Base-by-base conservation (phyloP, 92 coral and sea anemone species). In the Meandrina meandrites region DNA sequence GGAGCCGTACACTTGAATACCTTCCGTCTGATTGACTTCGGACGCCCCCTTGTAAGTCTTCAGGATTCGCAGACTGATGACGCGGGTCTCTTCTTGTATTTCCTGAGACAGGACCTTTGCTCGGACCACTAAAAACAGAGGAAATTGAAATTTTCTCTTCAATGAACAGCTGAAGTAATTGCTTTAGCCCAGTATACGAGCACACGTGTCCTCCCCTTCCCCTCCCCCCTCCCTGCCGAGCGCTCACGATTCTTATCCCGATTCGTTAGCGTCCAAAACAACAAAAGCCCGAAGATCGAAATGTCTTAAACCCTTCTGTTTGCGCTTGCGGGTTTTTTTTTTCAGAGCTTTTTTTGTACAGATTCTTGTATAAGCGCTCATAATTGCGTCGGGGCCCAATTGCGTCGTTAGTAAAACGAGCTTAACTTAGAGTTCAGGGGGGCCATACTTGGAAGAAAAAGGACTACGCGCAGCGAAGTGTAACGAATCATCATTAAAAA, bases 41-140 rank as follows among this genome's bases (percentile, higher is more conserved):
- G 62, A 13, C 17, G 72, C 80, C 3, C 96, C 96, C 78, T 93
- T 93, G 81, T 74, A 93, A 13, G 88, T 90, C 64, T 93, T 93
- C 27, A 84, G 83, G 54, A 93, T 88, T 56, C 93, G 89, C 42
- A 93, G 51, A 17, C 89, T 71, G 86, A 78, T 91, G 7, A 89
- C 70, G 56, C 35, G n/a, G 54, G 75, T 11, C 13, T 24, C n/a
- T 14, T 40, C 67, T 54, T 54, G 56, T 22, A 84, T 42, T 36
- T 57, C 87, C 47, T 84, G 88, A 28, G 88, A 76, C 76, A 85
- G 76, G 2, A 85, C 76, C 22, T 85, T 85, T 70, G 88, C 83
- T 15, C 88, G 88, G 62, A 85, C 31, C 35, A 85, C 88, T 85
- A 37, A 16, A 85, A 50, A 60, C 32, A 27, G 60, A 40, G 30